A percentile compares a stretch with the other conserved stretches of the same genome.
phyloP scores from a whole-genome alignment of 1,140 invertebrate genomes.

The Papilio dardanus region DNA sequence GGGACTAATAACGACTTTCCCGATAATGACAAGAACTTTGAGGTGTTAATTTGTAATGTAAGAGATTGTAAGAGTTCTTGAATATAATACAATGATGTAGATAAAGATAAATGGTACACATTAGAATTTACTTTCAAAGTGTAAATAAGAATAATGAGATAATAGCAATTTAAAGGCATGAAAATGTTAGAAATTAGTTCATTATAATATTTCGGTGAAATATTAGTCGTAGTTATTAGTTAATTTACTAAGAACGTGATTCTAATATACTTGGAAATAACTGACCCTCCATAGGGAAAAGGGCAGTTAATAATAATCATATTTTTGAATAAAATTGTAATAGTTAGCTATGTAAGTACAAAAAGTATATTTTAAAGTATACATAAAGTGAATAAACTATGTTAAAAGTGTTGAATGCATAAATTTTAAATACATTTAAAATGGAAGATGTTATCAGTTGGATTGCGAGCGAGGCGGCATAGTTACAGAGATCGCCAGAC shows the following conservation, averaged over 20 bases:
- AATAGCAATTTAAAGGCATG: too few relatives aligned
- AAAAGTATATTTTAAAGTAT: not conserved
- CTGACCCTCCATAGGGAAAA: too few relatives aligned
- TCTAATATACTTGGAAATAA: too few relatives aligned
- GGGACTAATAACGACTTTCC: slow-evolving; percentile 45
- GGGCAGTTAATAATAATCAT: too few relatives aligned
- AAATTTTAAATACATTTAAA: slow-evolving; percentile 33
- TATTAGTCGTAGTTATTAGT: too few relatives aligned
- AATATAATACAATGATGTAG: slow-evolving; percentile 14
- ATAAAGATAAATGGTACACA: not conserved
- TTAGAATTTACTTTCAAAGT: too few relatives aligned
- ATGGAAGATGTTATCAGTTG: slow-evolving; percentile 33
- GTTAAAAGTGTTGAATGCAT: slow-evolving; percentile 25
- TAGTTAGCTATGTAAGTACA: not conserved
- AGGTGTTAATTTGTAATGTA: slow-evolving; percentile 55
- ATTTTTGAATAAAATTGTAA: too few relatives aligned
- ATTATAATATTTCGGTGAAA: too few relatives aligned
- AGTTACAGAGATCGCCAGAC: slow-evolving; percentile 27
- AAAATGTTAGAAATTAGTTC: too few relatives aligned
- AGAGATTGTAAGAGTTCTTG: slow-evolving; percentile 12
- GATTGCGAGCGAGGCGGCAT: slow-evolving; percentile 29
- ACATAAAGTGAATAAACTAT: not conserved
- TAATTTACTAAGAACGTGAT: too few relatives aligned
- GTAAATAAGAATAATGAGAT: too few relatives aligned
- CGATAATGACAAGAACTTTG: slow-evolving; percentile 50